Percentiles rank a stretch among this genome's conserved stretches.
Conservation (phyloP, 2,888 invertebrate species). For the Dicroscelio sp. region DNA sequence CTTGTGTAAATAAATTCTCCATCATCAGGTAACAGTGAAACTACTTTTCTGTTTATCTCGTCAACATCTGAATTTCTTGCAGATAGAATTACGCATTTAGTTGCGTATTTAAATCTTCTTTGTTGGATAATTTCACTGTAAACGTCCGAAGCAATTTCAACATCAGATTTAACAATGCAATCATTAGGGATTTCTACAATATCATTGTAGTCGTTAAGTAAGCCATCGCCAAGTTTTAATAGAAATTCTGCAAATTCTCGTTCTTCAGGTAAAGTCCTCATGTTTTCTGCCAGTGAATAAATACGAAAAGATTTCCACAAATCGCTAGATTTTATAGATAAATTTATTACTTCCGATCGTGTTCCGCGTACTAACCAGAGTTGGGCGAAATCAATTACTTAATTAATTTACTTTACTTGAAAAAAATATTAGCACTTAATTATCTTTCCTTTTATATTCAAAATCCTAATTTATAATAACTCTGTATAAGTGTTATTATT, state of each 20-base stretch:
- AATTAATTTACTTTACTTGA: too few relatives aligned
- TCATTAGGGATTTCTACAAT: conserved; percentile 63
- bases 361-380: conserved; percentile 58
- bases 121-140: conserved; percentile 62
- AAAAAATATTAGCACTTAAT: too few relatives aligned
- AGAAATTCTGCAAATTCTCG: conserved; percentile 65
- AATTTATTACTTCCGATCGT: conserved; percentile 74
- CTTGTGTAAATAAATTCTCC: conserved; percentile 5
- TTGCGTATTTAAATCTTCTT: conserved; percentile 59
- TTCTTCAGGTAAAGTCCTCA: conserved; percentile 63
- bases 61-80: not conserved
- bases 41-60: not conserved
- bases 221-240: conserved; percentile 73
- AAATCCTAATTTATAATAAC: too few relatives aligned
- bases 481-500: too few relatives aligned
- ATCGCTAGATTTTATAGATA: conserved; percentile 82
- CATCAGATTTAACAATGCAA: conserved; percentile 58
- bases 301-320: conserved; percentile 78
- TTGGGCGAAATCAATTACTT: too few relatives aligned
- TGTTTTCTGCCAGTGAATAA: conserved; percentile 81
- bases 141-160: conserved; percentile 68
- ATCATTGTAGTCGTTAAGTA: conserved; percentile 75
- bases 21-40: not conserved
- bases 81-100: conserved; percentile 4
- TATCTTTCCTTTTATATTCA: too few relatives aligned